These are phyloP conservation scores for Dryoscopus gambensis DNA, from an alignment of 2,113 vertebrate species.

Conservation along the genomic window DNA sequence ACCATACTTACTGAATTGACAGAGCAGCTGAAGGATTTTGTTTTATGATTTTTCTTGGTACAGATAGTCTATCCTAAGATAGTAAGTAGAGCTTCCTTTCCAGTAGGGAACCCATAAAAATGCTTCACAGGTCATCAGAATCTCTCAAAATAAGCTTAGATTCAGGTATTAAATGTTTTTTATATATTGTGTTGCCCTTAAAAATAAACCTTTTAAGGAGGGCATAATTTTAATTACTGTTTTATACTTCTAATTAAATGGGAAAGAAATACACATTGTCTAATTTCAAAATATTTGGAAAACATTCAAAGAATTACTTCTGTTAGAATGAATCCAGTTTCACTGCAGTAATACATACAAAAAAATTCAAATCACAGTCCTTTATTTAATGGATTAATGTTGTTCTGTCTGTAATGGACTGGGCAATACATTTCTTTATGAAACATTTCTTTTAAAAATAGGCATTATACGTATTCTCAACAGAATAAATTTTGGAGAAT, in stretches of 20 bases:
- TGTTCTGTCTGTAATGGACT: background rate
- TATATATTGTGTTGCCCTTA: background rate
- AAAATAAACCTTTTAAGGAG: background rate
- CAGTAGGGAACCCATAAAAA: background rate
- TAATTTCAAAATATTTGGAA: background rate
- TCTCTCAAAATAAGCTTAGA: background rate
- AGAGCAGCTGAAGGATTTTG: background rate
- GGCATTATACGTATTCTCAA: background rate
- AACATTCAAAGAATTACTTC: background rate
- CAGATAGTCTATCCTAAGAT: background rate
- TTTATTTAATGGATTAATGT: background rate
- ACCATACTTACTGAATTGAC: background rate
- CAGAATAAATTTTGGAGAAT: background rate
- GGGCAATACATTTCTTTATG: background rate
- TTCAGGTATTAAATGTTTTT: background rate
- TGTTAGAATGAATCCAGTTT: background rate
- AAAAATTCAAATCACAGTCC: background rate
- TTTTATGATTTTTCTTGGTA: background rate
- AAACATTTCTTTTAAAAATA: background rate
- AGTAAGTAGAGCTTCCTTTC: background rate
- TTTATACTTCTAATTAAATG: background rate
- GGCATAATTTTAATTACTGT: background rate
- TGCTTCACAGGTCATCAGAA: background rate
- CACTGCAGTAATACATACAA: background rate
- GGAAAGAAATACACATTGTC: background rate